Conservation (phyloP, 2,113 vertebrate species). For the Poeciliopsis occidentalis region DNA sequence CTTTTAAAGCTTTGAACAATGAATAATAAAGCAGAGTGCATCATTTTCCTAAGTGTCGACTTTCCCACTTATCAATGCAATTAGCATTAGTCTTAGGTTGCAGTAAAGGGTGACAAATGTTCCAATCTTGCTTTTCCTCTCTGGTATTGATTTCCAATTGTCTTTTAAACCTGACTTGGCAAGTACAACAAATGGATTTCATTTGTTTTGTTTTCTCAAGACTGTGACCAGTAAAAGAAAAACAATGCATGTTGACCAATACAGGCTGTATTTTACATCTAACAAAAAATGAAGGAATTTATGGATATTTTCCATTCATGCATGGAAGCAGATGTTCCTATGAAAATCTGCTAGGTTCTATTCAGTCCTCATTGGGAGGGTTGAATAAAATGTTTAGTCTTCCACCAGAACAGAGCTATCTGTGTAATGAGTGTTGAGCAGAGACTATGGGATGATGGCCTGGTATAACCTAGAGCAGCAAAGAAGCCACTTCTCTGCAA, state of each 20-base stretch:
- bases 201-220: too few species aligned
- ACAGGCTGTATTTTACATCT: not conserved
- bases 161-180: too few species aligned
- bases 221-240: not conserved
- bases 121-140: not conserved
- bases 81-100: not conserved
- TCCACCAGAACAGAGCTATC: too few species aligned
- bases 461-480: not conserved
- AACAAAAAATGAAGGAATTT: too few species aligned
- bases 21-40: not conserved
- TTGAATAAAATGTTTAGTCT: too few species aligned
- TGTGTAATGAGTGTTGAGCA: too few species aligned
- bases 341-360: too few species aligned
- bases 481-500: not conserved
- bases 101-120: not conserved
- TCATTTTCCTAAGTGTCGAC: not conserved
- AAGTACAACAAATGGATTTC: too few species aligned
- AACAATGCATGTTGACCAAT: not conserved
- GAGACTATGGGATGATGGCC: not conserved
- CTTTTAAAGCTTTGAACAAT: conserved; percentile 16
- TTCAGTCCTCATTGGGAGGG: too few species aligned
- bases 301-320: too few species aligned
- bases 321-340: too few species aligned
- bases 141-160: not conserved
- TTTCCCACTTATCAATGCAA: not conserved